These are phyloP conservation scores for Ommatoiulus sabulosus DNA, from an alignment of 2,888 invertebrate species.

Conservation along the genomic window DNA sequence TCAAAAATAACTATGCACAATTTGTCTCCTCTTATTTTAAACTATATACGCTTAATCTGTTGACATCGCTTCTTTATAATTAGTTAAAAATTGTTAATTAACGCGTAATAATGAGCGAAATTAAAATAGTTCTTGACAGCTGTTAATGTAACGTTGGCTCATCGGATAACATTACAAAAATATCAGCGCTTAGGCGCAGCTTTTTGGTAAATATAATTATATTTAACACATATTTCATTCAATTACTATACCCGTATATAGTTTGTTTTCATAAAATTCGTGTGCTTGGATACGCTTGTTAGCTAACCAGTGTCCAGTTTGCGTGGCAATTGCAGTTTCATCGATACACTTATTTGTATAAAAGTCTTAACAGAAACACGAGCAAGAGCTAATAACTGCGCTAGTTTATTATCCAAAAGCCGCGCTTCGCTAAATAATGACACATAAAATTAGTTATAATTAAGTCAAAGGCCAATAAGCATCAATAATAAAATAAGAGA, in stretches of 20 bases:
- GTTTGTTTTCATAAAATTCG: no score
- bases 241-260: no score
- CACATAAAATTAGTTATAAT: constrained; percentile 41
- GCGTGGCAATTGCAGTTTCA: not conserved
- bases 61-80: not conserved
- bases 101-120: no score
- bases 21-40: not conserved
- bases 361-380: not conserved
- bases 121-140: no score
- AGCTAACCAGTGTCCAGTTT: not conserved
- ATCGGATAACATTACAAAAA: no score
- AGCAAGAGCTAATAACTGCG: not conserved
- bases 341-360: not conserved
- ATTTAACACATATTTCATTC: no score
- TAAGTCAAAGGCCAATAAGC: constrained; percentile 42
- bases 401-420: not conserved
- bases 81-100: not conserved
- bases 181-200: no score
- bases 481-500: constrained; percentile 39
- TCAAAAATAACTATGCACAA: not conserved
- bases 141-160: no score
- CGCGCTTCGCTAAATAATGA: not conserved
- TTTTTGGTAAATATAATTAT: no score
- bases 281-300: no score
- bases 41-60: not conserved